A percentile compares a stretch with the other conserved stretches of the same genome.
Evolutionary conservation across 2,888 invertebrate species (phyloP).

Genomic region (Iphiclides podalirius): DNA sequence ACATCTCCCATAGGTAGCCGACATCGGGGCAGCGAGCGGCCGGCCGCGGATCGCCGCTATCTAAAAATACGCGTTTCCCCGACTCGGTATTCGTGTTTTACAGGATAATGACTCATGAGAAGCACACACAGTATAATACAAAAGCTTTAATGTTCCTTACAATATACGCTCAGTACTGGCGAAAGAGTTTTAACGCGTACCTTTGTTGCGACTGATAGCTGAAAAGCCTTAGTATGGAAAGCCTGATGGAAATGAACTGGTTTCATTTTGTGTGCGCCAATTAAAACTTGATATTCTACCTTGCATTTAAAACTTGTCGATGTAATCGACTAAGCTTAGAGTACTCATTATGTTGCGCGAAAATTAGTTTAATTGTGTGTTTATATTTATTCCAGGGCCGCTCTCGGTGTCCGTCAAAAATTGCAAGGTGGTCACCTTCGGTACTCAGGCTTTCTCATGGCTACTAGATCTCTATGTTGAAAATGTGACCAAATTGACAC

Average conservation of each 20-base stretch:
- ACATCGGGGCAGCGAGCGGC: constrained; percentile 40
- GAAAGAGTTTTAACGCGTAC: too few species aligned
- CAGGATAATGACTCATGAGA: constrained; percentile 73
- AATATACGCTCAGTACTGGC: constrained; percentile 35
- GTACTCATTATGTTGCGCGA: too few species aligned
- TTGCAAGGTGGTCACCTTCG: constrained; percentile 80
- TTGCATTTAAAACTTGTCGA: too few species aligned
- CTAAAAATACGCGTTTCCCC: constrained; percentile 74
- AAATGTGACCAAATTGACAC: constrained; percentile 77
- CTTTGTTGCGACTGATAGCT: too few species aligned
- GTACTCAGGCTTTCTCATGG: constrained; percentile 83
- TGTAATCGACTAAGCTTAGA: too few species aligned
- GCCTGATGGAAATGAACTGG: not conserved
- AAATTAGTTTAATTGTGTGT: constrained; percentile 13
- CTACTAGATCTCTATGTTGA: constrained; percentile 80
- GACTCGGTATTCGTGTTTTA: constrained; percentile 62
- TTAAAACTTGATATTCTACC: too few species aligned
- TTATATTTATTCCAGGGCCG: constrained; percentile 70
- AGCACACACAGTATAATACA: constrained; percentile 42
- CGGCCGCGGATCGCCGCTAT: constrained; percentile 54
- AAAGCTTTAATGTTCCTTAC: constrained; percentile 44
- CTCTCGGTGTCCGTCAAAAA: constrained; percentile 81
- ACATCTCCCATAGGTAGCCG: constrained; percentile 38
- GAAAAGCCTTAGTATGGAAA: not conserved
- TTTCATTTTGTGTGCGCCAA: not conserved